Conservation (phyloP, 2,797 vertebrate genomes). For the Typhlichthys subterraneus region DNA sequence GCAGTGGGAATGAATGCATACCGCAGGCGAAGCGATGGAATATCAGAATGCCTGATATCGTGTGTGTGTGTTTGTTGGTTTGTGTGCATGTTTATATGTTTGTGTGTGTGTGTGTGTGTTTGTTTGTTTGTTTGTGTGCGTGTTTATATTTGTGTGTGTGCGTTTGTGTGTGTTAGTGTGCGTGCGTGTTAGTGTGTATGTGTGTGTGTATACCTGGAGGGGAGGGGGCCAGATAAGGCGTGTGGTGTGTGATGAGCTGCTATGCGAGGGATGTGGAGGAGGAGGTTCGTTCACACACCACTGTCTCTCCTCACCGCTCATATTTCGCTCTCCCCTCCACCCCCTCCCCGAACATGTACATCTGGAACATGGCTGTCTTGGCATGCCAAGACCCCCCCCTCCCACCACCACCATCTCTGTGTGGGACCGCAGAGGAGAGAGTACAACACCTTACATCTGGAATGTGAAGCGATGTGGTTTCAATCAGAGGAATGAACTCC, state of each 20-base stretch:
- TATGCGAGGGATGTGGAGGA: conserved; percentile 29
- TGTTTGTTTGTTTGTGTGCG: conserved; percentile 1
- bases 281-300: conserved; percentile 41
- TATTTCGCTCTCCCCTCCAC: conserved; percentile 26
- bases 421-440: background rate
- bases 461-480: conserved; percentile 34
- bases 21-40: conserved; percentile 3
- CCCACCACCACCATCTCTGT: background rate
- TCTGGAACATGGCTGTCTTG: conserved; percentile 25
- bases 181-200: background rate
- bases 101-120: conserved; percentile 13
- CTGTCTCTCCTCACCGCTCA: conserved; percentile 24
- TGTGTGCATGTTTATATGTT: conserved; percentile 22
- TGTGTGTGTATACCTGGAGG: conserved; percentile 6
- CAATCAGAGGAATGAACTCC: conserved; percentile 12
- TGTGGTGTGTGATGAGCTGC: conserved; percentile 21
- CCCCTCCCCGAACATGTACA: conserved; percentile 23
- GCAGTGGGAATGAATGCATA: background rate
- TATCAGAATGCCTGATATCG: conserved; percentile 7
- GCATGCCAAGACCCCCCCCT: background rate
- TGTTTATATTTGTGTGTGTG: conserved; percentile 10
- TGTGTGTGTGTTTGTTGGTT: conserved; percentile 10
- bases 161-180: conserved; percentile 4
- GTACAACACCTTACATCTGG: conserved; percentile 15
- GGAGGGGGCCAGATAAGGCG: conserved; percentile 10